phyloP scores from a whole-genome alignment of 2,888 invertebrate species.

The Netelia virgata region DNA sequence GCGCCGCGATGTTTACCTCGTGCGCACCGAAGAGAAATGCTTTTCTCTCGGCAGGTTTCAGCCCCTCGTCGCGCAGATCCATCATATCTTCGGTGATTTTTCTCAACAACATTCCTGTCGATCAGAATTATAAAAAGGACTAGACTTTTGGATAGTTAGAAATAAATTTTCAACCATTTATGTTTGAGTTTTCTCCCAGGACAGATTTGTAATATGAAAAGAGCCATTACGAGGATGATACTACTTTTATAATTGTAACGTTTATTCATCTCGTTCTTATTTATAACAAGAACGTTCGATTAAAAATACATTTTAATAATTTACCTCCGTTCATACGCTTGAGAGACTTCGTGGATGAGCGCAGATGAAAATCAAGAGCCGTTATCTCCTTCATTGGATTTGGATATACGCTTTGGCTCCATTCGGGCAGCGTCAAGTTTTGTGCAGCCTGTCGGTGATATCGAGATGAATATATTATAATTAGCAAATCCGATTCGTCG shows the following conservation, averaged over 20 bases:
- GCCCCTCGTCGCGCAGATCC: conserved; percentile 69
- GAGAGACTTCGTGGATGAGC: conserved; percentile 81
- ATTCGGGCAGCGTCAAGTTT: conserved; percentile 84
- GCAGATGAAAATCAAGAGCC: conserved; percentile 83
- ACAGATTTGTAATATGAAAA: too few relatives aligned
- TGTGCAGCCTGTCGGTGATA: conserved; percentile 74
- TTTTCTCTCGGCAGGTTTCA: conserved; percentile 75
- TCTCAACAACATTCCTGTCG: conserved; percentile 76
- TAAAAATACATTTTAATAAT: background rate
- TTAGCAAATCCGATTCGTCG: conserved; percentile 47
- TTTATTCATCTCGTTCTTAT: background rate
- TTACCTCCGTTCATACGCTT: conserved; percentile 84
- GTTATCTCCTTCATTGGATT: conserved; percentile 82
- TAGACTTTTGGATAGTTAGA: background rate
- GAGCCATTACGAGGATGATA: too few relatives aligned
- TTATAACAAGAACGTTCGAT: background rate
- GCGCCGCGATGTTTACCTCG: conserved; percentile 79
- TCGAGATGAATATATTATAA: conserved; percentile 15
- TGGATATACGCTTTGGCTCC: conserved; percentile 84
- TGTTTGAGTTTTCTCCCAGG: background rate
- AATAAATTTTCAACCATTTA: background rate
- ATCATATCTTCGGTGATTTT: conserved; percentile 79
- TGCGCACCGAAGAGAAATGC: conserved; percentile 80
- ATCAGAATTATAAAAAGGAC: conserved; percentile 10
- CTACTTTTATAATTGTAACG: too few relatives aligned